A percentile compares a stretch with the other conserved stretches of the same genome.
Conservation (phyloP, 2,888 invertebrate species). For the Lamellibrachia satsuma region DNA sequence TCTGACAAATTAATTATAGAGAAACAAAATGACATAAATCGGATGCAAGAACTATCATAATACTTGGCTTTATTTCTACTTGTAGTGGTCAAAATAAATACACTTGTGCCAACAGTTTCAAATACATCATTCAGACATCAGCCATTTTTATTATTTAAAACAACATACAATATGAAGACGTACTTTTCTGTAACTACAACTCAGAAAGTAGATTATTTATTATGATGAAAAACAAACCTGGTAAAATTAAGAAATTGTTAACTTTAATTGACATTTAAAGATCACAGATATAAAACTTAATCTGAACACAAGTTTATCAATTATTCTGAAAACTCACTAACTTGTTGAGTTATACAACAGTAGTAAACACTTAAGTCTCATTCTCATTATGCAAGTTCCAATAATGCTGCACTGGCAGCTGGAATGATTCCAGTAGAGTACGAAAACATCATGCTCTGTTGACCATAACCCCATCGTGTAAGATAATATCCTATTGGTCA, state of each 20-base stretch:
- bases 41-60: background rate
- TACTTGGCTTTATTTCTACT: conserved; percentile 17
- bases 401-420: background rate
- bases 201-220: background rate
- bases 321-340: background rate
- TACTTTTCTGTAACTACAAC: background rate
- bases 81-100: background rate
- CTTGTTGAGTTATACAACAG: background rate
- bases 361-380: background rate
- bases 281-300: background rate
- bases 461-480: background rate
- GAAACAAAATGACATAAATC: background rate
- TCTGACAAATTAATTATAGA: too few relatives aligned
- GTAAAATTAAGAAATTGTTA: background rate
- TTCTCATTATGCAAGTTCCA: background rate
- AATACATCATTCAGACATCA: background rate
- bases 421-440: background rate
- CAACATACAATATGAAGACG: background rate
- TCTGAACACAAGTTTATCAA: background rate
- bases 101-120: background rate
- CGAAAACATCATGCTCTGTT: background rate
- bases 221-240: background rate
- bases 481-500: background rate
- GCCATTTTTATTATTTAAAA: background rate
- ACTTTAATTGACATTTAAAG: background rate